phyloP scores from a whole-genome alignment of 1,140 invertebrate genomes.

The Ephestia elutella region DNA sequence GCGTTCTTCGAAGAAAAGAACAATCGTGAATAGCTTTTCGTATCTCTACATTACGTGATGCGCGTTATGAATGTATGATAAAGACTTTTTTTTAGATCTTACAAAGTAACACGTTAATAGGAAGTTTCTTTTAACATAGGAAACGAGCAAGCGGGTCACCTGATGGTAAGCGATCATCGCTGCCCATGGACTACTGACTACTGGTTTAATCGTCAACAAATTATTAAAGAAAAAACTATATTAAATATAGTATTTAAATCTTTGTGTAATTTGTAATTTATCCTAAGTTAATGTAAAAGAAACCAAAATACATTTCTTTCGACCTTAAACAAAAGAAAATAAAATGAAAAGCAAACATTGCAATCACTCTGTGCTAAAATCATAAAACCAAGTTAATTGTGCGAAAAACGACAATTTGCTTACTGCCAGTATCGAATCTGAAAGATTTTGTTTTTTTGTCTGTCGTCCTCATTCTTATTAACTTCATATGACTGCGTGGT shows the following conservation, averaged over 20 bases:
- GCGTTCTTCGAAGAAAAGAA: background rate
- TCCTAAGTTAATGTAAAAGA: too few relatives aligned
- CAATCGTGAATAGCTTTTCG: background rate
- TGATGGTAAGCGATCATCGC: too few relatives aligned
- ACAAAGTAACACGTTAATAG: too few relatives aligned
- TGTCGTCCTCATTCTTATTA: constrained; percentile 72
- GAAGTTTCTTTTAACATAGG: too few relatives aligned
- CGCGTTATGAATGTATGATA: background rate
- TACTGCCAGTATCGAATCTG: constrained; percentile 76
- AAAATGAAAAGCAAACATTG: constrained; percentile 37
- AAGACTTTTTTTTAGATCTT: background rate
- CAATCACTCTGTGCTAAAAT: constrained; percentile 49
- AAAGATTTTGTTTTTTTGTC: constrained; percentile 75
- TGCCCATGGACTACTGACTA: too few relatives aligned
- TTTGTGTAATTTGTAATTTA: too few relatives aligned
- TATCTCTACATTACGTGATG: too few relatives aligned
- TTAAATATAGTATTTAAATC: too few relatives aligned
- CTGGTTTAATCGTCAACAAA: too few relatives aligned
- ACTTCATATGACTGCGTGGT: constrained; percentile 71
- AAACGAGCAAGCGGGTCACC: too few relatives aligned
- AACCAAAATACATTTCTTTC: background rate
- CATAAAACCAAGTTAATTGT: constrained; percentile 35
- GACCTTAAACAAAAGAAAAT: constrained; percentile 19
- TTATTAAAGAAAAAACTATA: too few relatives aligned
- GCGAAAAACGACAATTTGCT: constrained; percentile 46